A percentile compares a stretch with the other conserved stretches of the same genome.
phyloP scores from a whole-genome alignment of 2,797 vertebrate species.

The Chelidonichthys spinosus region DNA sequence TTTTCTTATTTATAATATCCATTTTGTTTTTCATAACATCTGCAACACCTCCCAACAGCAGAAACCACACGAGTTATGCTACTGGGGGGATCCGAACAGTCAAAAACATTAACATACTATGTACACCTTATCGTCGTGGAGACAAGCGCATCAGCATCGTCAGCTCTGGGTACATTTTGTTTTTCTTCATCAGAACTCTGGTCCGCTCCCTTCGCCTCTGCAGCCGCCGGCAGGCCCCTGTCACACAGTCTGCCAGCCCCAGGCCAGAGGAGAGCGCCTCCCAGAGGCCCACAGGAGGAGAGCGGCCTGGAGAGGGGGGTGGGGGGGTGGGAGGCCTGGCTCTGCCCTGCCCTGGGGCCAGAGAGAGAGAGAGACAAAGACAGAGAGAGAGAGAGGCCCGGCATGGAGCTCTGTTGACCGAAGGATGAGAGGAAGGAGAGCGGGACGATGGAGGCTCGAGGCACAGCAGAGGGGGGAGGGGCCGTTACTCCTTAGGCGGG shows the following conservation, averaged over 20 bases:
- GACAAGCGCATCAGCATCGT: conserved; percentile 92
- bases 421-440: conserved; percentile 84
- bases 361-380: conserved; percentile 57
- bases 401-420: conserved; percentile 87
- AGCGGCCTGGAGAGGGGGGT: conserved; percentile 88
- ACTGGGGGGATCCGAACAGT: conserved; percentile 93
- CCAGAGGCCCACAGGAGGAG: conserved; percentile 82
- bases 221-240: conserved; percentile 91
- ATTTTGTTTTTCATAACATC: conserved; percentile 87
- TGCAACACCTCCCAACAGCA: conserved; percentile 93
- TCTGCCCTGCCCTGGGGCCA: conserved; percentile 80
- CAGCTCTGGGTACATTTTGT: conserved; percentile 91
- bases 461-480: conserved; percentile 80
- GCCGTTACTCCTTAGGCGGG: conserved; percentile 95
- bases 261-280: conserved; percentile 91
- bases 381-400: conserved; percentile 70
- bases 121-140: conserved; percentile 97
- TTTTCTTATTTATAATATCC: conserved; percentile 83
- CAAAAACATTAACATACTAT: conserved; percentile 99
- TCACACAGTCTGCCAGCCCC: conserved; percentile 89
- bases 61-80: conserved; percentile 92
- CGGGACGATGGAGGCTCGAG: conserved; percentile 79
- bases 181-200: conserved; percentile 91
- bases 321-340: conserved; percentile 91
- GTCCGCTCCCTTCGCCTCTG: conserved; percentile 94